phyloP scores from a whole-genome alignment of 2,797 vertebrate species.

The Helostoma temminkii region DNA sequence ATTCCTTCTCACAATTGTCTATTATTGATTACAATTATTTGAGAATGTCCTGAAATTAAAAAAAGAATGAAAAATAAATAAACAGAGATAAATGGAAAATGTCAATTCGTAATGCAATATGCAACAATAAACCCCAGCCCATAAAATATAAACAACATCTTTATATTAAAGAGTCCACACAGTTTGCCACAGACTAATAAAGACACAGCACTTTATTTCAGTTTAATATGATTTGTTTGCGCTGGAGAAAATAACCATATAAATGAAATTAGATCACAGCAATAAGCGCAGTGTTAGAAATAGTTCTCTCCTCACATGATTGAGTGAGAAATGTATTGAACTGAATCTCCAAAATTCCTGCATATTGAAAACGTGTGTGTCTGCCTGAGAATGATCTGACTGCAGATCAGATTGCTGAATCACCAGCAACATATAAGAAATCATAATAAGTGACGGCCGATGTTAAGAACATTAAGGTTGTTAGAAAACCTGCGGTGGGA shows the following conservation, averaged over 20 bases:
- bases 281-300: conserved; percentile 13
- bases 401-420: conserved; percentile 52
- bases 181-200: conserved; percentile 14
- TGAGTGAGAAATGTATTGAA: conserved; percentile 39
- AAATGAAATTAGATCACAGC: conserved; percentile 24
- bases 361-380: conserved; percentile 56
- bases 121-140: not conserved
- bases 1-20: not conserved
- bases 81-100: not conserved
- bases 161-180: not conserved
- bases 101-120: too few species aligned
- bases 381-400: conserved; percentile 39
- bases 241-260: conserved; percentile 13
- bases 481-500: not conserved
- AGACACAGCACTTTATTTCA: not conserved
- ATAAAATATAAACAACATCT: not conserved
- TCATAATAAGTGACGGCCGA: conserved; percentile 32
- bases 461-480: conserved; percentile 10
- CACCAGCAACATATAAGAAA: conserved; percentile 50
- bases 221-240: conserved; percentile 24
- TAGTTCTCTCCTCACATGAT: conserved; percentile 35
- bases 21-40: conserved; percentile 1
- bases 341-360: conserved; percentile 55
- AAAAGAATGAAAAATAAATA: not conserved
- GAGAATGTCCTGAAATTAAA: not conserved